phyloP scores from a whole-genome alignment of 2,113 vertebrate species.

The Phainopepla nitens region DNA sequence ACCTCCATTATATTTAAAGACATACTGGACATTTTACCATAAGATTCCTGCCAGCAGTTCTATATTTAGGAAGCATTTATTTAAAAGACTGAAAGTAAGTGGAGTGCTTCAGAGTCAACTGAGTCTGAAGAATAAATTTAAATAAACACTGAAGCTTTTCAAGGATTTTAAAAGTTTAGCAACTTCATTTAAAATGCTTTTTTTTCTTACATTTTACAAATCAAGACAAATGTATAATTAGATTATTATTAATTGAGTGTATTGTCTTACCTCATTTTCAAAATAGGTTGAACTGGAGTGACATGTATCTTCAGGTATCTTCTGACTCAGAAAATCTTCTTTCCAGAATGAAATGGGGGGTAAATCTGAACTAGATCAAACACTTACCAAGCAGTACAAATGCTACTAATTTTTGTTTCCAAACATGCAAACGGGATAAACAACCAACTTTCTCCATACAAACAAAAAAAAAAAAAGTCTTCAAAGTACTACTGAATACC shows the following conservation, averaged over 20 bases:
- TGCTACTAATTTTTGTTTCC: not conserved
- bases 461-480: not conserved
- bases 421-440: not conserved
- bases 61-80: not conserved
- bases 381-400: not conserved
- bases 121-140: not conserved
- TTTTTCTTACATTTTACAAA: not conserved
- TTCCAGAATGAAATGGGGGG: not conserved
- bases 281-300: not conserved
- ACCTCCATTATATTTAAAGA: conserved; percentile 52
- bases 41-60: conserved; percentile 31
- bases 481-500: not conserved
- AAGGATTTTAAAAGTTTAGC: not conserved
- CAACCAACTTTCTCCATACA: not conserved
- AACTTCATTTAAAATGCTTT: not conserved
- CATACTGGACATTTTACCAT: conserved; percentile 38
- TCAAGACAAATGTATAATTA: not conserved
- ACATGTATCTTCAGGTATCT: not conserved
- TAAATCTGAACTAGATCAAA: not conserved
- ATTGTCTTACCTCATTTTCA: not conserved
- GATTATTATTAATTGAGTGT: not conserved
- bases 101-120: not conserved
- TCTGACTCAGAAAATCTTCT: not conserved
- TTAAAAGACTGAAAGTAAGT: not conserved
- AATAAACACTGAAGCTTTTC: not conserved